phyloP scores from a whole-genome alignment of 2,113 vertebrate genomes.

The Perca schrenkii region DNA sequence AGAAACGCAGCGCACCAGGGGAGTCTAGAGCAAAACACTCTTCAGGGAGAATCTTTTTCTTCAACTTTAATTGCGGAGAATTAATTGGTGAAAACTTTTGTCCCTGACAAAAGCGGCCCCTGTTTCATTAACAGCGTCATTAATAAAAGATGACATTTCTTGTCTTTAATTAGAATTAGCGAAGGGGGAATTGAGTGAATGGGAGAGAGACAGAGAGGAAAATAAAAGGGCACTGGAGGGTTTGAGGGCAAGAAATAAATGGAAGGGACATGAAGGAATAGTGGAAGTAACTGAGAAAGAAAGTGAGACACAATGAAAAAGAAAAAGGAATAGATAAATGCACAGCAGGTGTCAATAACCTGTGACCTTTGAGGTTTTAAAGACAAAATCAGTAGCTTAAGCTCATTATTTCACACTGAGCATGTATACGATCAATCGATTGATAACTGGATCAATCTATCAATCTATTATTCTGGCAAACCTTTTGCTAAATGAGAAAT shows the following conservation, averaged over 20 bases:
- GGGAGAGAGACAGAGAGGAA: not conserved
- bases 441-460: not conserved
- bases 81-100: conserved; percentile 78
- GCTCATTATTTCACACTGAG: conserved; percentile 16
- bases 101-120: conserved; percentile 67
- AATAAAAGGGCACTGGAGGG: conserved; percentile 8
- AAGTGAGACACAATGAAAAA: not conserved
- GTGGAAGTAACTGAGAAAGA: not conserved
- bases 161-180: conserved; percentile 75
- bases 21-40: conserved; percentile 47
- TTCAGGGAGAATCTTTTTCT: conserved; percentile 37
- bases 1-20: not conserved
- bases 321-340: not conserved
- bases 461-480: not conserved
- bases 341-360: conserved; percentile 2
- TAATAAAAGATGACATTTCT: conserved; percentile 80
- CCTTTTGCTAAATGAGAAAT: not conserved
- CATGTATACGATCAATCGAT: not conserved
- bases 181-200: conserved; percentile 47
- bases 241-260: conserved; percentile 5
- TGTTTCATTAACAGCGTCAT: conserved; percentile 78
- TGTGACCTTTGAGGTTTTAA: not conserved
- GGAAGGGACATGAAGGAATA: not conserved
- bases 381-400: not conserved
- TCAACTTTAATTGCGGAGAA: conserved; percentile 65